Evolutionary conservation across 2,888 invertebrate species (phyloP), one percentile per base, ranked within the genome.

Genomic region (Hirtodrosophila trivittata): DNA sequence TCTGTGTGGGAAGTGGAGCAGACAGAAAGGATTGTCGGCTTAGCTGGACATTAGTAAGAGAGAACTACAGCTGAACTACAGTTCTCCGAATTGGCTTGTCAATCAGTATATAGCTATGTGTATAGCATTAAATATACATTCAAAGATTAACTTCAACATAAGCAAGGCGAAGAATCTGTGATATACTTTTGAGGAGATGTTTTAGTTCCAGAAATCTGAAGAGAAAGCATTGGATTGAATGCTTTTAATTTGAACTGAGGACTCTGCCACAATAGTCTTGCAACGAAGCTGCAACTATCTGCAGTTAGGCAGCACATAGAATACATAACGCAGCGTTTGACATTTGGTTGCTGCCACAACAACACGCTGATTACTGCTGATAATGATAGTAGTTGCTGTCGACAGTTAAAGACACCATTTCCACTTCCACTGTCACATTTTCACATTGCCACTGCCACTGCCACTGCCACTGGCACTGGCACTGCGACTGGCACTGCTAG

Each of bases 311-410:
- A 65, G 80, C 86, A 78, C 72, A 65, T 68, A 78, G 75, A 75
- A 75, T 72, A 64, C 72, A 77, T 82, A 75, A 78, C 80, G 86
- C 73, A 66, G 66, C 55, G 82, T 78, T 78, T 75, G 75, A 66
- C 50, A 62, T 45, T 59, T 52, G 37, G 47, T 37, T 47, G 76
- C 45, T 55, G 78, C 83, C 86, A 67, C 83, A 83, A 56, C 60
- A 60, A 60, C 62, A 60, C 65, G 39, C 83, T 86, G 80, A 80
- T 80, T 86, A 80, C 83, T 64, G 84, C 86, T 86, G 84, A 86
- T 80, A 86, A 80, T 86, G 86, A 69, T 59, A 55, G 47, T 42
- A 46, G 50, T 62, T 65, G 41, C 63, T 65, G 76, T 52, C 62
- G 57, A 43, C 58, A 62, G 58, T 52, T 54, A 13, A 28, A 16